Percentiles rank a stretch among this genome's conserved stretches.
These are phyloP conservation scores for Arctopsyche grandis DNA, from an alignment of 1,140 invertebrate species.

Conservation along the genomic window DNA sequence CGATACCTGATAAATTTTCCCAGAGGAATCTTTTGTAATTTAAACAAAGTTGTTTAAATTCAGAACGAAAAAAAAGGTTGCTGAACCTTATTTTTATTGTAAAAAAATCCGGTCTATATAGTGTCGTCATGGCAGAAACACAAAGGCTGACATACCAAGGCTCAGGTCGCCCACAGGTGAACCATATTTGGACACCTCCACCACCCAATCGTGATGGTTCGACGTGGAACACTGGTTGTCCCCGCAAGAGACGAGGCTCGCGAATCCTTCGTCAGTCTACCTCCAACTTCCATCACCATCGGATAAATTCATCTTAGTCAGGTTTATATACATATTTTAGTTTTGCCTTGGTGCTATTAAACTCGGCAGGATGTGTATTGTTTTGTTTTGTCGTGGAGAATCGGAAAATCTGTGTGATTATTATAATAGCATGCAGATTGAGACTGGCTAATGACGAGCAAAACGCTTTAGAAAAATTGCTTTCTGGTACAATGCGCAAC, in stretches of 20 bases:
- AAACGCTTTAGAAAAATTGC: slow-evolving; percentile 4
- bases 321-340: neutral
- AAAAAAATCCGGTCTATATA: neutral
- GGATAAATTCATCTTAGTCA: neutral
- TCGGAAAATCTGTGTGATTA: neutral
- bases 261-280: neutral
- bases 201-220: neutral
- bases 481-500: slow-evolving; percentile 7
- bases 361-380: too few species aligned
- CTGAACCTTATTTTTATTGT: neutral
- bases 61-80: neutral
- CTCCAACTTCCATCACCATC: neutral
- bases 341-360: neutral
- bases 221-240: neutral
- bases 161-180: slow-evolving; percentile 8
- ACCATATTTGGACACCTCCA: slow-evolving; percentile 21
- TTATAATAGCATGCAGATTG: slow-evolving; percentile 4
- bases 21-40: too few species aligned
- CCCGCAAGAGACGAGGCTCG: neutral
- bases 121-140: neutral
- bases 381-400: too few species aligned
- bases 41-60: too few species aligned
- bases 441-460: neutral
- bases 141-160: neutral
- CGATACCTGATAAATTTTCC: too few species aligned